Base-by-base conservation (phyloP, 2,113 vertebrate genomes). In the Callopanchax toddi region DNA sequence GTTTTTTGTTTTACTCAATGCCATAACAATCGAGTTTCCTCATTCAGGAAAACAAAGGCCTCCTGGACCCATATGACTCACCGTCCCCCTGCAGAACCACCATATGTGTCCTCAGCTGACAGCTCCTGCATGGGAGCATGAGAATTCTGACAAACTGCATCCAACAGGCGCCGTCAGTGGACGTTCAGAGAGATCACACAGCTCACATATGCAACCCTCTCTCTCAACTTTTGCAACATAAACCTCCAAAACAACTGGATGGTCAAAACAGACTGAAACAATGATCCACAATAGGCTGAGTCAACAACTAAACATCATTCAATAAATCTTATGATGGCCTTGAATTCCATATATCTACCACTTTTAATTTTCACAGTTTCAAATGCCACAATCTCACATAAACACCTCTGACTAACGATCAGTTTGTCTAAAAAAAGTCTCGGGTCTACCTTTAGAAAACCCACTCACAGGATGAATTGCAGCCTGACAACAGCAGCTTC, bases 361-460 rank as follows among this genome's bases (percentile, higher is more conserved):
- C 23, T 53, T 48, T 54, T 48, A 2, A 60, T 68, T 56, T 60
- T 26, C 37, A 13, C 11, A n/a, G 15, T 45, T 43, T 49, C 25
- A 53, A 54, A 46, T 39, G 15, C 45, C 51, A 50, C 29, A 52
- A 8, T 37, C 45, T 62, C 46, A 73, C 26, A 42, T 45, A 58
- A 79, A 69, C 26, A 59, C 25, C 0, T 63, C 55, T 21, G 11
- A 32, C 42, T 53, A 69, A 57, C 46, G 11, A 59, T 39, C 42
- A 60, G 36, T 50, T 48, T 37, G 56, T 73, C 11, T 61, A 60
- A 78, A 74, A 62, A 64, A 74, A 55, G 68, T 36, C 46, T 57
- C 51, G 61, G 20, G 46, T 68, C 12, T 48, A 58, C 40, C 11
- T 67, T 21, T 32, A 50, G 34, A 72, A 65, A 63, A 66, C 34